These are phyloP conservation scores for Toxostoma redivivum DNA, from an alignment of 2,113 vertebrate genomes.

Conservation along the genomic window DNA sequence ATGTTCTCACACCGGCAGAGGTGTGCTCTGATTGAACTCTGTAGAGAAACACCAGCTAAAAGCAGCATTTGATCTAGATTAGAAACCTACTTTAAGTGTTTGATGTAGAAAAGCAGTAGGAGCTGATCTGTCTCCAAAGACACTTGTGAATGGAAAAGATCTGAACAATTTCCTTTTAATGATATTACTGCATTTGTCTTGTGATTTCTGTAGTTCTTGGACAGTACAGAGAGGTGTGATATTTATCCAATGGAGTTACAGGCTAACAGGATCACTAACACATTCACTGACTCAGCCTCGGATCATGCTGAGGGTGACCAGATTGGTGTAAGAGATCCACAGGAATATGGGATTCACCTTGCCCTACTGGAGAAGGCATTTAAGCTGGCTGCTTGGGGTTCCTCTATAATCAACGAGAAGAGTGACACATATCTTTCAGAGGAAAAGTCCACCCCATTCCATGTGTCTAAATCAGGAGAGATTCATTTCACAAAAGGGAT, in stretches of 20 bases:
- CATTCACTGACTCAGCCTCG: background rate
- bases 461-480: background rate
- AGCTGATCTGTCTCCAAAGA: background rate
- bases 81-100: conserved; percentile 12
- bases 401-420: background rate
- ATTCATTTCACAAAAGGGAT: background rate
- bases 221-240: background rate
- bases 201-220: conserved; percentile 6
- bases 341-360: background rate
- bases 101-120: conserved; percentile 1
- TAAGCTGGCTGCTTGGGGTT: background rate
- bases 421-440: background rate
- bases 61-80: conserved; percentile 21
- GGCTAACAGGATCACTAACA: background rate
- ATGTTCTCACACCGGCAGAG: background rate
- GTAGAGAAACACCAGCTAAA: conserved; percentile 6
- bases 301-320: background rate
- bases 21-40: background rate
- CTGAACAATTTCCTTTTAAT: conserved; percentile 10
- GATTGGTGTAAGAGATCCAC: background rate
- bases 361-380: background rate
- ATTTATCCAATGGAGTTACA: background rate
- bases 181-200: background rate
- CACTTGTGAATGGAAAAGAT: conserved; percentile 3
- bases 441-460: background rate